Conservation (phyloP, 2,888 invertebrate species). For the Pristionchus japonicus region DNA sequence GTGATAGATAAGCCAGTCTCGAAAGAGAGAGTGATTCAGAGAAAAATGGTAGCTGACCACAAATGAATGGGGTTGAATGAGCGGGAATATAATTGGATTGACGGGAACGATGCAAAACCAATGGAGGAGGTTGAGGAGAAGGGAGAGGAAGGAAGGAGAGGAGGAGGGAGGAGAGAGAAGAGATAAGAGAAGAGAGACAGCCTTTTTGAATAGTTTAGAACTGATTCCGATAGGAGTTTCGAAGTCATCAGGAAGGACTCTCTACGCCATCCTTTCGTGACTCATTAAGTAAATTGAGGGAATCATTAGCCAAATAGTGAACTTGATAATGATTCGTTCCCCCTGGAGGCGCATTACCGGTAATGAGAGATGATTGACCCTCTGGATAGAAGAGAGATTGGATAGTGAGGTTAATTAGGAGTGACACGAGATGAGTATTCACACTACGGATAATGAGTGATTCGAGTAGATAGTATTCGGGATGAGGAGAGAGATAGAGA, state of each 20-base stretch:
- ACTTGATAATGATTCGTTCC: background rate
- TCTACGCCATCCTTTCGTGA: background rate
- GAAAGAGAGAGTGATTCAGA: background rate
- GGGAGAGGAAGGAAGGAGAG: background rate
- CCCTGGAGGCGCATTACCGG: background rate
- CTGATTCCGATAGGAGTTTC: background rate
- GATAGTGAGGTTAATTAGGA: conserved; percentile 8
- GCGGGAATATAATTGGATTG: conserved; percentile 25
- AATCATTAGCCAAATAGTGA: background rate
- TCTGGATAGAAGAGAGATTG: background rate
- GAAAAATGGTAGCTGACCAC: background rate
- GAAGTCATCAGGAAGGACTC: background rate
- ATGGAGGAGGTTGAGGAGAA: background rate
- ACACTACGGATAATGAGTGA: conserved; percentile 16
- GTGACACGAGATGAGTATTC: conserved; percentile 6
- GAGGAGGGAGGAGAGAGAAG: background rate
- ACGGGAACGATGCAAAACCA: conserved; percentile 20
- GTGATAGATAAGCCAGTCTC: background rate
- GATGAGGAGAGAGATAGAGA: background rate
- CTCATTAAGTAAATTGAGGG: background rate
- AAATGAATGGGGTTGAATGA: conserved; percentile 7
- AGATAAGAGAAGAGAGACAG: background rate
- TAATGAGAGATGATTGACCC: background rate
- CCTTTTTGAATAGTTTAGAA: background rate
- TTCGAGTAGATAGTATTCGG: background rate